Base-by-base conservation (phyloP, 2,888 invertebrate genomes). In the Phaonia tiefii region DNA sequence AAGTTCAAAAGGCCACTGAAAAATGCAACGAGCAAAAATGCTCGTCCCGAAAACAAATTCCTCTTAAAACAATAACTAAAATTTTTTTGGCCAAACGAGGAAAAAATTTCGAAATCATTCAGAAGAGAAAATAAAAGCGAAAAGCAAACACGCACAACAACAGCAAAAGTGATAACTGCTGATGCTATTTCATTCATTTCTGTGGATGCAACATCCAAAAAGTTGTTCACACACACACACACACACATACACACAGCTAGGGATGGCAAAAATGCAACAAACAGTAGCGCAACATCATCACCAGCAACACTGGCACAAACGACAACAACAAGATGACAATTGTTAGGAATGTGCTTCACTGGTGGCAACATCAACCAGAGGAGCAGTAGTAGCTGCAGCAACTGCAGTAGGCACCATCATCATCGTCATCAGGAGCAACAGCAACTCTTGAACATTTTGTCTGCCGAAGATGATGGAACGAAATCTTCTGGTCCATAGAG, bases 251-350 rank as follows among this genome's bases (percentile, higher is more conserved):
- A 56, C 56, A 75, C 31, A 31, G 4, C 3, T 8, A 5, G 15
- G 25, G 44, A 46, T 44, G 25, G 11, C 15, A 22, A 15, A 83
- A 86, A 86, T 39, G 42, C 69, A 75, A 65, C 70, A 31, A 31
- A 31, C 31, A 31, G 31, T 31, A 54, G 56, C n/a, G n/a, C 63
- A 56, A 31, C 49, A 46, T 60, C 73, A 65, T 31, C 31, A 67
- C 77, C 69, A 66, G 20, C 66, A 26, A 31, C 58, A 20, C 5
- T 70, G 49, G 51, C 72, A 72, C 31, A 5, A 31, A 31, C 31
- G 8, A 8, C 31, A 31, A 31, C 31, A 31, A 31, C 31, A 31
- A 31, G 31, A 26, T 72, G 54, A 60, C 72, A 72, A 63, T 72
- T 72, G 67, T 17, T 75, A 31, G 31, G 39, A 66, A 73, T 73